These are phyloP conservation scores for Boulengerochromis microlepis DNA, from an alignment of 2,113 vertebrate species.

Conservation along the genomic window DNA sequence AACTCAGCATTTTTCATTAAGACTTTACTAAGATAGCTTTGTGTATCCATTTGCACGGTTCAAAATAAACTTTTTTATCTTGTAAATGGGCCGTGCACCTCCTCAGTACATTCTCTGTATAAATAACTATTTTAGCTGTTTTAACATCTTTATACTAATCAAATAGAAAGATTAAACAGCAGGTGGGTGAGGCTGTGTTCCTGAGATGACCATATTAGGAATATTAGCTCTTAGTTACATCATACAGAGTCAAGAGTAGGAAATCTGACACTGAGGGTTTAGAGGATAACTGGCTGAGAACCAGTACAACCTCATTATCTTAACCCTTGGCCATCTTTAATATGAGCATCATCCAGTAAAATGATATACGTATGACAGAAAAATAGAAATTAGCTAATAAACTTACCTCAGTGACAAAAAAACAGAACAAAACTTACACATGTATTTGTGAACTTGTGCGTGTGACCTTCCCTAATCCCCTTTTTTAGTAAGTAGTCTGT, in stretches of 20 bases:
- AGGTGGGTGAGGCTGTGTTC: neutral
- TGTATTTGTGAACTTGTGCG: neutral
- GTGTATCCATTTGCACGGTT: neutral
- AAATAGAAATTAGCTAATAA: neutral
- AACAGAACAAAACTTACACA: neutral
- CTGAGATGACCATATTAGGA: neutral
- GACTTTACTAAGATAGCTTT: neutral
- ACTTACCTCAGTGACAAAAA: neutral
- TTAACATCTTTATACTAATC: neutral
- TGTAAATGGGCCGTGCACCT: neutral
- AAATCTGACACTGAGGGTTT: neutral
- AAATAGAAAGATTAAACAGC: neutral
- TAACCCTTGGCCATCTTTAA: neutral
- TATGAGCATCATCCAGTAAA: neutral
- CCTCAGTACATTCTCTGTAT: fast-evolving
- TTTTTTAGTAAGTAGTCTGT: fast-evolving
- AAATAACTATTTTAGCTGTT: neutral
- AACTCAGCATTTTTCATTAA: neutral
- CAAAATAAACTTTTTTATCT: neutral
- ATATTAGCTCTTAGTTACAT: neutral
- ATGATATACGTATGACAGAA: fast-evolving
- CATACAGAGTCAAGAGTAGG: fast-evolving
- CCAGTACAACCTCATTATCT: neutral
- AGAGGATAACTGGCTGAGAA: neutral
- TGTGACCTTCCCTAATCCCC: neutral